Evolutionary conservation across 2,888 invertebrate genomes (phyloP).

Genomic region (Andrena praecox): DNA sequence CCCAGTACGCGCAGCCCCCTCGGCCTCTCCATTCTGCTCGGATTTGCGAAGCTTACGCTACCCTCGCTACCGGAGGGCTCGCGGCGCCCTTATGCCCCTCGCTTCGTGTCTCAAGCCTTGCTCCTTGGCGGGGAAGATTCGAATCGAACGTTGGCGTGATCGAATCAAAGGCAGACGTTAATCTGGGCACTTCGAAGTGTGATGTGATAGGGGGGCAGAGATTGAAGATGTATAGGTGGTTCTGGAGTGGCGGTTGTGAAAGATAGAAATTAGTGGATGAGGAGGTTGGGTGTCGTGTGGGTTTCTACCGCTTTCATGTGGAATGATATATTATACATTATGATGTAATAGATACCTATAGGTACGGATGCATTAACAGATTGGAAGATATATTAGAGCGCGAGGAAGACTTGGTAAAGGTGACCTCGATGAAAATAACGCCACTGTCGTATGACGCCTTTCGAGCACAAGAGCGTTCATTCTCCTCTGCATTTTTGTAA

Average conservation of each 20-base stretch:
- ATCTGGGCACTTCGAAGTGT: neutral
- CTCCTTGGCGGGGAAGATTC: neutral
- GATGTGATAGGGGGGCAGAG: neutral
- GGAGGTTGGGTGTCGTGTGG: no score
- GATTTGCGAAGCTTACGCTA: neutral
- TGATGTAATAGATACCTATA: no score
- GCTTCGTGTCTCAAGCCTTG: constrained; percentile 3
- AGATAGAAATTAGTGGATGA: no score
- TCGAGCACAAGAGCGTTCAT: neutral
- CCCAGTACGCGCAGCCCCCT: constrained; percentile 51
- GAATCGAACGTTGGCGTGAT: neutral
- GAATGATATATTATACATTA: no score
- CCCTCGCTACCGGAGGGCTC: constrained; percentile 62
- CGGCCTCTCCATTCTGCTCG: constrained; percentile 5
- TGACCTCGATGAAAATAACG: no score
- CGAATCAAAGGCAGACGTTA: neutral
- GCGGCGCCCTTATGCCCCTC: constrained; percentile 31
- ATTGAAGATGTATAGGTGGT: neutral
- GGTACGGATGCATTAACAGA: no score
- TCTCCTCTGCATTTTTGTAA: neutral
- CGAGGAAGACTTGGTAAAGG: no score
- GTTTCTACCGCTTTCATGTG: no score
- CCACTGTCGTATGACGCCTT: no score
- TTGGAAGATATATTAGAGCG: no score
- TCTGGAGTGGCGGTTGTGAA: neutral